Base-by-base conservation (phyloP, 2,888 invertebrate species). In the Oligia strigilis region DNA sequence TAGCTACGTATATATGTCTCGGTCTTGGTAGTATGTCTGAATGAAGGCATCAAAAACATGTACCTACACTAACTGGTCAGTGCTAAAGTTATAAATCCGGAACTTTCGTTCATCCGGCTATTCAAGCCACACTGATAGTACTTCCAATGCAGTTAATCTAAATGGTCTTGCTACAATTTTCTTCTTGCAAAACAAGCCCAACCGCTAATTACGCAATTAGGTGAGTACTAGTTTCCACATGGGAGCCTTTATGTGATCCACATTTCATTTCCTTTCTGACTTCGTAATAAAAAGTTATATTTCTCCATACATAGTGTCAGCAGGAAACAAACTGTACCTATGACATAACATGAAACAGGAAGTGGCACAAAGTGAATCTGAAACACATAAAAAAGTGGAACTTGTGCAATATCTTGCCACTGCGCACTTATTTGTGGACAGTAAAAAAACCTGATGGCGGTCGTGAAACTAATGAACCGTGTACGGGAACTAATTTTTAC, bases 381-480 rank as follows among this genome's bases (percentile, higher is more conserved):
- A 82, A 80, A 87, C 81, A 86, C 86, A 88, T 82, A 85, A 87
- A 86, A 83, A 86, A 86, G 82, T 83, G 82, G 87, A 87, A 87
- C 88, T 92, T 92, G 88, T 91, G 92, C 87, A 92, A 90, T 89
- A 81, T 85, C 84, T 84, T 81, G 79, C 76, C 66, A 79, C 80
- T 75, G 79, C 76, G 78, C 77, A 86, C 87, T 88, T 87, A 85
- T 89, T 90, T 86, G 82, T 73, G 46, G 72, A 81, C 72, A 75
- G 82, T 78, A 86, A 84, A 87, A 86, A 87, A 89, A 85, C 72
- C 79, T 77, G 77, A 83, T 84, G 75, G 83, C 82, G 87, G 89
- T 91, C 89, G 88, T 88, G 89, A 90, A 91, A 89, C 90, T 91
- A 94, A 93, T 94, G 93, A 93, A 93, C 91, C 93, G 92, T 93